These are phyloP conservation scores for Heliconius hortense DNA, from an alignment of 2,888 invertebrate genomes.

Conservation along the genomic window DNA sequence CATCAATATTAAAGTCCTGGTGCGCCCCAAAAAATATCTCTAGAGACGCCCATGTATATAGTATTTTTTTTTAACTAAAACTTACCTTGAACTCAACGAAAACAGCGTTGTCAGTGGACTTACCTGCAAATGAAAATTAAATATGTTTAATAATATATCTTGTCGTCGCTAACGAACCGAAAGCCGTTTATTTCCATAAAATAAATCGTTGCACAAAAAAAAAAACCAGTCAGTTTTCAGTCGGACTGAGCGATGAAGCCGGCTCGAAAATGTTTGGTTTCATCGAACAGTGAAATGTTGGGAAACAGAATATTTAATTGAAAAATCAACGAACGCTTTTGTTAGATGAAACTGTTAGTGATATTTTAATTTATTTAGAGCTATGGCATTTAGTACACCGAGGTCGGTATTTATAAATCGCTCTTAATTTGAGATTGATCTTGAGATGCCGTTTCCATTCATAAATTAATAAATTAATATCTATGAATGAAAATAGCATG, in stretches of 20 bases:
- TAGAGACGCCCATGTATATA: too few relatives aligned
- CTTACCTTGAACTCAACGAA: not conserved
- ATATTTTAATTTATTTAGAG: not conserved
- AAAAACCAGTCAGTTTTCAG: slow-evolving; percentile 52
- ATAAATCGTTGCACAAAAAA: slow-evolving; percentile 58
- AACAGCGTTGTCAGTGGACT: slow-evolving; percentile 39
- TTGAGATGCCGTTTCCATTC: too few relatives aligned
- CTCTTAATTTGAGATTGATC: too few relatives aligned
- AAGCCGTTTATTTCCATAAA: slow-evolving; percentile 59
- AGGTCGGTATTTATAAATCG: not conserved
- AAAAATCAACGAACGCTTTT: slow-evolving; percentile 22
- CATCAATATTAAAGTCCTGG: too few relatives aligned
- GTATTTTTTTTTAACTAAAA: not conserved
- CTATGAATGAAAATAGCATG: too few relatives aligned
- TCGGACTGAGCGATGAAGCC: slow-evolving; percentile 55
- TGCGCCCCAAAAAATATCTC: too few relatives aligned
- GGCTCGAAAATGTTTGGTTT: slow-evolving; percentile 59
- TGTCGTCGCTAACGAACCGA: slow-evolving; percentile 58
- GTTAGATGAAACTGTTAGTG: not conserved
- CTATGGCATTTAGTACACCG: not conserved
- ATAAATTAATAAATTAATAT: too few relatives aligned
- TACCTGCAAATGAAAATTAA: slow-evolving; percentile 56
- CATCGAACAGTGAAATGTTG: slow-evolving; percentile 45
- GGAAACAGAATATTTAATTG: slow-evolving; percentile 39
- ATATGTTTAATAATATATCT: slow-evolving; percentile 41